Conservation (phyloP, 2,113 vertebrate genomes). For the Cairina moschata region DNA sequence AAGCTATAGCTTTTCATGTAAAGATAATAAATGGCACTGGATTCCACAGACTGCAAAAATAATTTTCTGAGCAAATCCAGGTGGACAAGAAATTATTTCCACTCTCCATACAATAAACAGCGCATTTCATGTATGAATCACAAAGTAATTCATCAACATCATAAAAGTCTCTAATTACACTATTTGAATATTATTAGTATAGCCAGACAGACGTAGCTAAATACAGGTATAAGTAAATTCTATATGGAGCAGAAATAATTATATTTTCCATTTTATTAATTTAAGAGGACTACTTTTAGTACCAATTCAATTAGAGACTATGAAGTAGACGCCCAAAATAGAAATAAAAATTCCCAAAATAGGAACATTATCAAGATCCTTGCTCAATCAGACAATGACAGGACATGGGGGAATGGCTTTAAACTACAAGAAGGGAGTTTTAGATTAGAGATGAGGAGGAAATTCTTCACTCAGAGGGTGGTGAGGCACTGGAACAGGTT, state of each 20-base stretch:
- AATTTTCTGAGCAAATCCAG: background rate
- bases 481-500: too few species aligned
- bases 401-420: background rate
- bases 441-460: too few species aligned
- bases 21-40: slow-evolving; percentile 16
- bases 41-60: slow-evolving; percentile 19
- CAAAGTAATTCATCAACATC: background rate
- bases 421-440: background rate
- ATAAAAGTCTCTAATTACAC: background rate
- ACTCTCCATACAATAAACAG: background rate
- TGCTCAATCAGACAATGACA: background rate
- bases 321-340: background rate
- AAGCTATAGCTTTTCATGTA: background rate
- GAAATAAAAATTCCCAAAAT: background rate
- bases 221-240: background rate
- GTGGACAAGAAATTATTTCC: background rate
- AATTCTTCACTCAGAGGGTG: too few species aligned
- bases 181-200: background rate
- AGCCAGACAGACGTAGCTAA: background rate
- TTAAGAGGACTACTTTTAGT: background rate
- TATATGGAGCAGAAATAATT: background rate
- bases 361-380: background rate
- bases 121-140: background rate
- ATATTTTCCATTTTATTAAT: background rate
- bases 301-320: background rate